These are phyloP conservation scores for Dryobotodes eremita DNA, from an alignment of 2,888 invertebrate genomes.

Conservation along the genomic window DNA sequence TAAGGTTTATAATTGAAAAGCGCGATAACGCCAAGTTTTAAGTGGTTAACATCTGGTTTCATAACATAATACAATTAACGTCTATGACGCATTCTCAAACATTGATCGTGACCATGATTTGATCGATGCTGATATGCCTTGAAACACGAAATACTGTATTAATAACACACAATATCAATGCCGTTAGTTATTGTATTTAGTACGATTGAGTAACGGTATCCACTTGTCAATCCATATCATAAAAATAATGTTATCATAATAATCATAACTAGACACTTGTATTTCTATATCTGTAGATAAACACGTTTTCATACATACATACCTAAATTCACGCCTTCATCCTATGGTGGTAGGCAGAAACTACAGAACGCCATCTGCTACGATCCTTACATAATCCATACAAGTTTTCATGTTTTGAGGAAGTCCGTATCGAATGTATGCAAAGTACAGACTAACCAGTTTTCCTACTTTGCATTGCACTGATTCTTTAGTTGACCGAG, in stretches of 20 bases:
- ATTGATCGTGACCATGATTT: not conserved
- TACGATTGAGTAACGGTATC: not conserved
- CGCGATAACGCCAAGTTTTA: not conserved
- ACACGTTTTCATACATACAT: not conserved
- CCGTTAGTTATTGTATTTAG: not conserved
- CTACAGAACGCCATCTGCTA: too few species aligned
- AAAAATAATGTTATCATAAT: not conserved
- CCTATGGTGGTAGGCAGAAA: not conserved
- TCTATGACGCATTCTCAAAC: constrained; percentile 18
- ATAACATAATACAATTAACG: constrained; percentile 11
- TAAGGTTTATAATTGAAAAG: constrained; percentile 4
- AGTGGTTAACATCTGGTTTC: constrained; percentile 3
- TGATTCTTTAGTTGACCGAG: not conserved
- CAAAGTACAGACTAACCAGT: too few species aligned
- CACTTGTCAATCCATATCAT: not conserved
- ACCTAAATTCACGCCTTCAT: not conserved
- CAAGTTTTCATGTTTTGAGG: not conserved
- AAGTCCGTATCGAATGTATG: not conserved
- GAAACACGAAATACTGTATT: not conserved
- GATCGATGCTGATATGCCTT: not conserved
- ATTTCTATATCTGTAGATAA: not conserved
- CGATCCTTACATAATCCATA: too few species aligned
- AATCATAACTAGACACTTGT: not conserved
- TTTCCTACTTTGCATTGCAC: not conserved
- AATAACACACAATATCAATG: not conserved